phyloP scores from a whole-genome alignment of 1,140 invertebrate genomes.

The Xylocopa sonorina region DNA sequence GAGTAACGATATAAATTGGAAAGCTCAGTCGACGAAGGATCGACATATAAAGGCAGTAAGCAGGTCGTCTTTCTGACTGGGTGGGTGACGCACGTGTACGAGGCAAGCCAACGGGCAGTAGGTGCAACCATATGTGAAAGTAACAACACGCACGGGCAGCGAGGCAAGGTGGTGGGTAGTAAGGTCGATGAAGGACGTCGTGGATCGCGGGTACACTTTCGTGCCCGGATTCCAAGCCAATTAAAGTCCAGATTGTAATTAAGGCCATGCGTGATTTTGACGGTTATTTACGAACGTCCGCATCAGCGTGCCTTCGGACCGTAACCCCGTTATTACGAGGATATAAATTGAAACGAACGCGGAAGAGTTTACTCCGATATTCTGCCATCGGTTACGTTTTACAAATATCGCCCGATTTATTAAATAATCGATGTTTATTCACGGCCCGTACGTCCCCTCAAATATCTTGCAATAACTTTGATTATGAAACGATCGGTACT shows the following conservation, averaged over 20 bases:
- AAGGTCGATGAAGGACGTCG: constrained; percentile 75
- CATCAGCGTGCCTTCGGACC: neutral
- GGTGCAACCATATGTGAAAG: constrained; percentile 65
- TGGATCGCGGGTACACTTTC: constrained; percentile 41
- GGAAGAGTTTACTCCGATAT: neutral
- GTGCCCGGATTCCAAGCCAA: constrained; percentile 37
- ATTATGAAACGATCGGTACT: neutral
- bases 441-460: neutral
- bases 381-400: neutral
- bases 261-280: constrained; percentile 10
- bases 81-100: constrained; percentile 45
- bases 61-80: constrained; percentile 28
- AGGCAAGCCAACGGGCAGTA: constrained; percentile 8
- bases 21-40: neutral
- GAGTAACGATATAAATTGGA: neutral
- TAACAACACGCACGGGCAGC: constrained; percentile 55
- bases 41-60: constrained; percentile 24
- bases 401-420: constrained; percentile 1
- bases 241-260: constrained; percentile 33
- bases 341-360: neutral
- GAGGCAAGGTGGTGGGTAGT: constrained; percentile 48
- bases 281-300: neutral
- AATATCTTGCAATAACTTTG: neutral
- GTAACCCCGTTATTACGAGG: neutral
- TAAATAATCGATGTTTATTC: constrained; percentile 11